Percentiles rank a stretch among this genome's conserved stretches.
Evolutionary conservation across 2,797 vertebrate genomes (phyloP).

Genomic region (Enteromius viviparus): DNA sequence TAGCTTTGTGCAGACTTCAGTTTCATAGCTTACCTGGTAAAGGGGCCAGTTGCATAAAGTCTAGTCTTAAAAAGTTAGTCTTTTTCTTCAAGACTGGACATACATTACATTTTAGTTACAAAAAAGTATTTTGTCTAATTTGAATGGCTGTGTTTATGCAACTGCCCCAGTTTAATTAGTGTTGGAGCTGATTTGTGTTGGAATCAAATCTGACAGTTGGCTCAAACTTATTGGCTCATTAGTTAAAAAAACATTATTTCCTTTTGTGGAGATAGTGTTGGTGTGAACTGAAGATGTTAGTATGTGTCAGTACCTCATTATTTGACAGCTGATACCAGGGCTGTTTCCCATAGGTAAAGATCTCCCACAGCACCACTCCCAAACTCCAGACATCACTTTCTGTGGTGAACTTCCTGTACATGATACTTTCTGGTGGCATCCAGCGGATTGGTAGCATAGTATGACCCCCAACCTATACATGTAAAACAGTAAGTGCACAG

Average conservation of each 20-base stretch:
- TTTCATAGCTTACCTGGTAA: not conserved
- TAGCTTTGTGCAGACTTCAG: not conserved
- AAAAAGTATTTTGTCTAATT: not conserved
- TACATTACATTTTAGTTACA: not conserved
- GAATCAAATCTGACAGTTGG: not conserved
- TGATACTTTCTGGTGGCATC: constrained; percentile 99
- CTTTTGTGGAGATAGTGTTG: not conserved
- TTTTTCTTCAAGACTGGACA: not conserved
- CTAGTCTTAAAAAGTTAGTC: not conserved
- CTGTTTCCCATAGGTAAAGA: constrained; percentile 99
- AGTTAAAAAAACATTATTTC: not conserved
- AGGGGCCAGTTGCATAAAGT: not conserved
- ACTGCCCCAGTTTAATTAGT: not conserved
- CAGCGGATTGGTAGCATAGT: constrained; percentile 98
- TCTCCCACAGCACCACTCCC: constrained; percentile 98
- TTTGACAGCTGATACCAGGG: constrained; percentile 99
- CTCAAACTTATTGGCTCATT: not conserved
- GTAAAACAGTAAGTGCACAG: not conserved
- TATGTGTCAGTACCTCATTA: constrained; percentile 85
- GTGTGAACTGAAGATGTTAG: not conserved
- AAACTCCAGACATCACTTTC: constrained; percentile 99
- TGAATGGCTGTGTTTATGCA: not conserved
- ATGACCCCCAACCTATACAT: constrained; percentile 91
- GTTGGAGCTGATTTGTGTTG: not conserved
- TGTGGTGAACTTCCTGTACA: constrained; percentile 99